Conservation (phyloP, 1,140 invertebrate genomes). For the Drosophila tropicalis region DNA sequence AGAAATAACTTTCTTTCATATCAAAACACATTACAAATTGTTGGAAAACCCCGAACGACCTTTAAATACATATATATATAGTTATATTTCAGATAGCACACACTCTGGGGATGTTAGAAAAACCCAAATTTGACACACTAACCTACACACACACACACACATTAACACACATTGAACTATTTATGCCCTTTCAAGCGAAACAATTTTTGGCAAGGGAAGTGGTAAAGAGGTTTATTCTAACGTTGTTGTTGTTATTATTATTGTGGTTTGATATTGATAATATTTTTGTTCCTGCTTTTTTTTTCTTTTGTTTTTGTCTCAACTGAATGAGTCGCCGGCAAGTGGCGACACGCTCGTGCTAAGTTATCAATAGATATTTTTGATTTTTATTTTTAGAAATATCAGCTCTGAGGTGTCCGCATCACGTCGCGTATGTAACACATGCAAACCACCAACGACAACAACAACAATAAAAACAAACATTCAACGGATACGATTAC, state of each 20-base stretch:
- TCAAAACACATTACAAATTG: too few relatives aligned
- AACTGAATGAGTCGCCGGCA: constrained; percentile 28
- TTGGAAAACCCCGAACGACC: too few relatives aligned
- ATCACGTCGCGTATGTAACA: constrained; percentile 43
- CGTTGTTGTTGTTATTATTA: not conserved
- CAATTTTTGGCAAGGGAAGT: too few relatives aligned
- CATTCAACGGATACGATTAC: constrained; percentile 24
- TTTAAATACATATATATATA: too few relatives aligned
- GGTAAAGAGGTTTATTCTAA: too few relatives aligned
- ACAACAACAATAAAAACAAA: constrained; percentile 58
- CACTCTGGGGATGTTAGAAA: not conserved
- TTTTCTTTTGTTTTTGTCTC: not conserved
- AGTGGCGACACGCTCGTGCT: constrained; percentile 25
- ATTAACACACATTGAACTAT: not conserved
- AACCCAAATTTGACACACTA: constrained; percentile 14
- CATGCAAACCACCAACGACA: constrained; percentile 43
- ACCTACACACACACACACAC: not conserved
- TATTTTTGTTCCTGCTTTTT: constrained; percentile 8
- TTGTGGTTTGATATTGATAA: not conserved
- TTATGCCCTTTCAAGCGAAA: not conserved
- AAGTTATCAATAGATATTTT: constrained; percentile 65
- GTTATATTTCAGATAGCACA: not conserved
- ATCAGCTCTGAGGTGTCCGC: constrained; percentile 34
- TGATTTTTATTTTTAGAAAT: constrained; percentile 64
- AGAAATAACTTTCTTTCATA: too few relatives aligned